Evolutionary conservation across 2,113 vertebrate species (phyloP).

Genomic region (Sigmodon hispidus): DNA sequence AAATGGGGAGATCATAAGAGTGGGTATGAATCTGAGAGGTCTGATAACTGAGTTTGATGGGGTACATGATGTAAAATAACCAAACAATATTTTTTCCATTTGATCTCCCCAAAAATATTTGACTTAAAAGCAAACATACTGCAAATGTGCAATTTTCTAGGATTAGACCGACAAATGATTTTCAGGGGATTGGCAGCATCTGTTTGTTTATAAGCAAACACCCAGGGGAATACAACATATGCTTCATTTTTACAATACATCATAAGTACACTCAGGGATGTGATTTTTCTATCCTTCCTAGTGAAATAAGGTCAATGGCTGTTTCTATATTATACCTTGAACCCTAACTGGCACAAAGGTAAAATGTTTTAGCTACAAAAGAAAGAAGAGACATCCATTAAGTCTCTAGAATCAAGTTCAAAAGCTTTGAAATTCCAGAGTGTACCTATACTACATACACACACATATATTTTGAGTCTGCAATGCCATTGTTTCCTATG

Average conservation of each 20-base stretch:
- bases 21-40: too few relatives aligned
- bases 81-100: slow-evolving; percentile 49
- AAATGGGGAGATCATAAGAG: too few relatives aligned
- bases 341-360: background rate
- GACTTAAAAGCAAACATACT: slow-evolving; percentile 67
- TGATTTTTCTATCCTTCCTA: background rate
- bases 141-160: slow-evolving; percentile 57
- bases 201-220: slow-evolving; percentile 42
- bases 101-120: slow-evolving; percentile 57
- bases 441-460: background rate
- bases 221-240: background rate
- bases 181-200: slow-evolving; percentile 41
- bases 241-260: background rate
- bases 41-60: too few relatives aligned
- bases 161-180: slow-evolving; percentile 38
- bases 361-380: background rate
- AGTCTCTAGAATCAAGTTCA: background rate
- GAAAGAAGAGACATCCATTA: background rate
- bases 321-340: background rate
- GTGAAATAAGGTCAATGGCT: background rate
- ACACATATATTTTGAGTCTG: background rate
- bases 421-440: background rate
- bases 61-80: too few relatives aligned
- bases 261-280: background rate
- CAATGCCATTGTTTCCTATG: background rate